Evolutionary conservation across 2,888 invertebrate species (phyloP), one percentile per base, ranked within the genome.

Genomic region (Apamea anceps): DNA sequence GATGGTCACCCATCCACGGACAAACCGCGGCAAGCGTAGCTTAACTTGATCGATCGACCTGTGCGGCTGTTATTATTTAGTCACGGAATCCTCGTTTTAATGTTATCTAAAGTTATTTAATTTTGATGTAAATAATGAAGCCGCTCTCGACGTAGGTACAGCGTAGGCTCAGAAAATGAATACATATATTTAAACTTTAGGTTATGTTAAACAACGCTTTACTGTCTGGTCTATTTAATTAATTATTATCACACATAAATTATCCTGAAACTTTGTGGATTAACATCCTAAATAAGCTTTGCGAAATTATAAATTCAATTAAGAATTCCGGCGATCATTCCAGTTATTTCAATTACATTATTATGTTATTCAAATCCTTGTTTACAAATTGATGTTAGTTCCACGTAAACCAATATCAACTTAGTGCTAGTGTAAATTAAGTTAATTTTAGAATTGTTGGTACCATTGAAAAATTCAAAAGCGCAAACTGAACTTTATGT

Each of bases 41-140:
- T 42, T 42, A 7, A 42, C 7, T 7, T 42, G 42, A 42, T 7
- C 42, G 7, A 42, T 42, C 45, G 45, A 45, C 45, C 45, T 10
- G 45, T 12, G 45, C 45, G 45, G 45, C 45, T 45, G 45, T 10
- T 45, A 45, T 45, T 45, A 42, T 42, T 42, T 6, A 42, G 6
- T 7, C 42, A 42, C 42, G 42, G 42, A 42, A 42, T 42, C 42
- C 7, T 42, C 7, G 42, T 42, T 42, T 42, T 42, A 42, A 7
- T 66, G 25, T 62, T 62, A 62, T 60, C 60, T 72, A 62, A 77
- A 76, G 51, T 63, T 45, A 28, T 15, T n/a, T 80, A 62, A 51
- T 51, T 79, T 2, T 67, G 21, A 67, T 72, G 21, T 37, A 65
- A 72, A 65, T 72, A 37, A 18, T 77, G 32, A 66, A 48, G 15